These are phyloP conservation scores for Gnathonemus echidnorhynchus DNA, from an alignment of 2,113 vertebrate species.

Conservation along the genomic window DNA sequence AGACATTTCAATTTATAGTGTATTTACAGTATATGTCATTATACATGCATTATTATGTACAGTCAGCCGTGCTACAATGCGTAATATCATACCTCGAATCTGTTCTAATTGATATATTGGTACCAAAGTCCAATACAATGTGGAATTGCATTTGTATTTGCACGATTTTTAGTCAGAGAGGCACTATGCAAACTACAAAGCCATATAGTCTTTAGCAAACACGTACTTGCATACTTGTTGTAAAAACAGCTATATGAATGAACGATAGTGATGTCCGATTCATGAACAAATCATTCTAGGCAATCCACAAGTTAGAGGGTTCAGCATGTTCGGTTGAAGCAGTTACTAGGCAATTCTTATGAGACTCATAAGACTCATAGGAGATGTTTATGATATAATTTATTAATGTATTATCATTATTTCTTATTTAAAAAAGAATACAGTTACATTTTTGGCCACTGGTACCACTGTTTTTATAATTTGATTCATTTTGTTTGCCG, in stretches of 20 bases:
- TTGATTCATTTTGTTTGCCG: too few species aligned
- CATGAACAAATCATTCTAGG: background rate
- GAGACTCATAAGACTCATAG: too few species aligned
- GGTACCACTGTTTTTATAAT: too few species aligned
- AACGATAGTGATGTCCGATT: background rate
- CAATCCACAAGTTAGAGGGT: too few species aligned
- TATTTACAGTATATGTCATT: constrained; percentile 15
- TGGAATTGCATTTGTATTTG: background rate
- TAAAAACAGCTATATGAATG: background rate
- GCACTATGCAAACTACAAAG: background rate
- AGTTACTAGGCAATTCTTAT: too few species aligned
- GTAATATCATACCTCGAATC: background rate
- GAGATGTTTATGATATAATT: too few species aligned
- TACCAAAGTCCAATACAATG: background rate
- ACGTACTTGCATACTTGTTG: background rate
- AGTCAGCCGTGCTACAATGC: background rate
- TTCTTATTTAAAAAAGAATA: too few species aligned
- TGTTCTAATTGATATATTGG: background rate
- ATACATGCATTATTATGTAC: background rate
- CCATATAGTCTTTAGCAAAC: background rate
- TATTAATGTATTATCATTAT: too few species aligned
- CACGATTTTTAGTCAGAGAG: too few species aligned
- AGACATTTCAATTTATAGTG: background rate
- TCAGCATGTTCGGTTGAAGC: too few species aligned
- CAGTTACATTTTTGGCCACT: too few species aligned